phyloP scores from a whole-genome alignment of 1,140 invertebrate species.

The Drosophila sturtevanti region DNA sequence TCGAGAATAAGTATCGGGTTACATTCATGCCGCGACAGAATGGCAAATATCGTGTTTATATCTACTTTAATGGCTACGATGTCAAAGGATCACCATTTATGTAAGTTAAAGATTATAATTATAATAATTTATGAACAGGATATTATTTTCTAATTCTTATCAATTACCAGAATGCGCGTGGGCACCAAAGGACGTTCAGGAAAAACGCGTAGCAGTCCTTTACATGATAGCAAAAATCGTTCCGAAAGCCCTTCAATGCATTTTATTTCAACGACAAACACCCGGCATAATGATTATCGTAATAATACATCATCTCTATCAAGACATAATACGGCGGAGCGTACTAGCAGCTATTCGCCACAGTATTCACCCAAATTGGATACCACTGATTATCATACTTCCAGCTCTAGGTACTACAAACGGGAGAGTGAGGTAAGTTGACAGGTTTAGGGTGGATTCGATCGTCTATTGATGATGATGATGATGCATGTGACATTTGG shows the following conservation, averaged over 20 bases:
- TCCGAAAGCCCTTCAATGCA: slow-evolving; percentile 82
- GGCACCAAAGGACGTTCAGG: slow-evolving; percentile 86
- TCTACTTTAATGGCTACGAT: slow-evolving; percentile 97
- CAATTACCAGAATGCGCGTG: slow-evolving; percentile 88
- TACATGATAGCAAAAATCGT: slow-evolving; percentile 79
- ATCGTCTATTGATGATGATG: not conserved
- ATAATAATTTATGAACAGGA: too few species aligned
- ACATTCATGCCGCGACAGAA: slow-evolving; percentile 94
- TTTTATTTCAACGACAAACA: slow-evolving; percentile 74
- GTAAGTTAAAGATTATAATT: slow-evolving; percentile 20
- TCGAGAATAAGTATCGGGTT: slow-evolving; percentile 91
- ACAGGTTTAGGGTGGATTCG: not conserved
- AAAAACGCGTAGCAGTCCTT: slow-evolving; percentile 81
- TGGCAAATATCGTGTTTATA: slow-evolving; percentile 95
- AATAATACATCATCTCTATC: slow-evolving; percentile 56
- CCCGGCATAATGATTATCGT: slow-evolving; percentile 76
- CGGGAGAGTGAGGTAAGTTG: slow-evolving; percentile 79
- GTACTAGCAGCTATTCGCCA: slow-evolving; percentile 78
- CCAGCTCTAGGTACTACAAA: slow-evolving; percentile 80
- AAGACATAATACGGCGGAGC: slow-evolving; percentile 62
- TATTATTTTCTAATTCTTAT: too few species aligned
- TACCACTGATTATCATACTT: slow-evolving; percentile 72
- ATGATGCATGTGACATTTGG: slow-evolving; percentile 40
- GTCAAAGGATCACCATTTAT: slow-evolving; percentile 95
- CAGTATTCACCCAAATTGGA: slow-evolving; percentile 77